These are phyloP conservation scores for Apotomis betuletana DNA, from an alignment of 2,888 invertebrate species.

Conservation along the genomic window DNA sequence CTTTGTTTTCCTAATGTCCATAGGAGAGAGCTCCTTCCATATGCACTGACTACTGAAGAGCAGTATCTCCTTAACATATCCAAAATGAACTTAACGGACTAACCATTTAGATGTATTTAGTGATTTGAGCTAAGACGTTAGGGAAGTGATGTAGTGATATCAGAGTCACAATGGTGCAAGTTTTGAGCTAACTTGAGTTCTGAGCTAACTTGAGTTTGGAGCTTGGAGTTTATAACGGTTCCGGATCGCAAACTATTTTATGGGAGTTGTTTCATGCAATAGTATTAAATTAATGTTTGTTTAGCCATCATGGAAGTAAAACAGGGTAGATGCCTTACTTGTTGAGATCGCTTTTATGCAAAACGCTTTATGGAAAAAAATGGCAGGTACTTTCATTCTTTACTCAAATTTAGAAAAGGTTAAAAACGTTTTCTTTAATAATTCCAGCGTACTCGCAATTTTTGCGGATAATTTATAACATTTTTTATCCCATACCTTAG, in stretches of 20 bases:
- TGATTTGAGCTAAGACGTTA: not conserved
- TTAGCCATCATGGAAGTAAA: not conserved
- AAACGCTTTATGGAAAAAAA: too few relatives aligned
- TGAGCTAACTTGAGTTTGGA: not conserved
- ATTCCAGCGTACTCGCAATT: too few relatives aligned
- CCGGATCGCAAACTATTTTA: constrained; percentile 8
- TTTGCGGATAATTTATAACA: too few relatives aligned
- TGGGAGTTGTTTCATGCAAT: constrained; percentile 9
- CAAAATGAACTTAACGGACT: not conserved
- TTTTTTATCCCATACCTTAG: too few relatives aligned
- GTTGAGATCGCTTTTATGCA: too few relatives aligned
- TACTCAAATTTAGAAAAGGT: too few relatives aligned
- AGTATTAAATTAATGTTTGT: not conserved
- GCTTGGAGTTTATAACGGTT: not conserved
- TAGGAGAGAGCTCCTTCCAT: too few relatives aligned
- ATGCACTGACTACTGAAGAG: too few relatives aligned
- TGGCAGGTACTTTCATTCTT: too few relatives aligned
- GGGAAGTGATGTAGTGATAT: not conserved
- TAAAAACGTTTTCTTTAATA: too few relatives aligned
- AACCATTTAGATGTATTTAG: not conserved
- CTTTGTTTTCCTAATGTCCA: too few relatives aligned
- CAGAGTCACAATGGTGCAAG: constrained; percentile 1
- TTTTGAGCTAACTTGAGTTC: constrained; percentile 17
- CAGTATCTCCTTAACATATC: not conserved
- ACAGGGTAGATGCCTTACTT: too few relatives aligned